Evolutionary conservation across 2,888 invertebrate genomes (phyloP), one percentile per base, ranked within the genome.

Genomic region (Neoscelio sp.): DNA sequence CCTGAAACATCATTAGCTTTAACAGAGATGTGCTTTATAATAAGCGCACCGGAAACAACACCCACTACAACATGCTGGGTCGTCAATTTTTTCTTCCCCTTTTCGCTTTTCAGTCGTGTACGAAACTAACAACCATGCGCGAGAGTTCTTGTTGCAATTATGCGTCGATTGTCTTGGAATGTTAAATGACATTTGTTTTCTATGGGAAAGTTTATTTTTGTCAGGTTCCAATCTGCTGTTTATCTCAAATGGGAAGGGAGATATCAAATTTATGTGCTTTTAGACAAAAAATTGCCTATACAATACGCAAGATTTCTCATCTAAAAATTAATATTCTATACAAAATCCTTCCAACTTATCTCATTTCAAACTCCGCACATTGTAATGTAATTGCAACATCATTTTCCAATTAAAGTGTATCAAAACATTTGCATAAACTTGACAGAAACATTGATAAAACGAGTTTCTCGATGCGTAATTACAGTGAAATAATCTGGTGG

Each of bases 1-100:
- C 75, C 80, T 78, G 77, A 83, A 83, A 84, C 85, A 82, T 83
- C 83, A 85, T 86, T 86, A 85, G 80, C 80, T 82, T 71, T 78
- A 60, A 74, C 62, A 60, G 54, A 78, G 64, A 81, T 80, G 78
- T 78, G 74, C 80, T 70, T 84, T 80, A 78, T 84, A 80, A 83
- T 80, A 78, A 80, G 46, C 65, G 54, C 80, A 60, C 73, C 80
- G 80, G 81, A 82, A 82, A 71, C 80, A 78, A 80, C 82, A 80
- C 78, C 78, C 74, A 70, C 71, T 28, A 58, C 28, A 15, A 30
- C 44, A 12, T 62, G 54, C 40, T 15, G 44, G 54, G 8, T 46
- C 42, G 52, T 65, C 38, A 42, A 30, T 35, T 50, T 48, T 38
- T 60, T 50, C 7, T 23, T 50, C 15, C 15, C 10, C 20, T 68